Evolutionary conservation across 2,113 vertebrate genomes (phyloP).

Genomic region (Pygoscelis adeliae): DNA sequence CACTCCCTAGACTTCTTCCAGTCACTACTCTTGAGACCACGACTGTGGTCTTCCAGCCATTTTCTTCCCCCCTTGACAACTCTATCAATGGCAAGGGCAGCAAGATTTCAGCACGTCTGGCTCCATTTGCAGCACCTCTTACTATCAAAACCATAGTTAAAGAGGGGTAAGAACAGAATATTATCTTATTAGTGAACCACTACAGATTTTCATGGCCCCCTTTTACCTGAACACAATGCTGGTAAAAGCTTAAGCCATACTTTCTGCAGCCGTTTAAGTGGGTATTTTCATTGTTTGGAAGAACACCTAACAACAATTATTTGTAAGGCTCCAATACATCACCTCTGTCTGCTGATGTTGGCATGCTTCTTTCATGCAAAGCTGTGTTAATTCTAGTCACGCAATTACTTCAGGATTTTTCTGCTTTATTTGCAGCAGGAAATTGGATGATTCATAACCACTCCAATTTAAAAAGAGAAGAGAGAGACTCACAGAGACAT

Average conservation of each 20-base stretch:
- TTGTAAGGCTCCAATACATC: not conserved
- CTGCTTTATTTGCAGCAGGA: not conserved
- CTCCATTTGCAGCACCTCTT: not conserved
- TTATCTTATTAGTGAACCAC: not conserved
- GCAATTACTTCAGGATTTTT: not conserved
- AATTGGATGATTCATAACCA: not conserved
- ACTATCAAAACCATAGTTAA: not conserved
- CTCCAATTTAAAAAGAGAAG: not conserved
- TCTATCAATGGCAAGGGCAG: not conserved
- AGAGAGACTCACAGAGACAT: not conserved
- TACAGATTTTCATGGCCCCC: not conserved
- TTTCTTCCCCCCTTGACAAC: not conserved
- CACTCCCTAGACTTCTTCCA: not conserved
- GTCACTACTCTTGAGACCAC: accelerated
- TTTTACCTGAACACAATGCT: not conserved
- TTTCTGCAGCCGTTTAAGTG: no score
- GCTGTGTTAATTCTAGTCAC: not conserved
- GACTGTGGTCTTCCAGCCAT: not conserved
- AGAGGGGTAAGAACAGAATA: not conserved
- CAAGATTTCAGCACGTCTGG: not conserved
- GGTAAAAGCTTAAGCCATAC: not conserved
- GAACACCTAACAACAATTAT: not conserved
- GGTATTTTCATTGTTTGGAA: not conserved
- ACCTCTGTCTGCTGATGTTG: not conserved
- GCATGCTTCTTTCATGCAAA: not conserved